A percentile compares a stretch with the other conserved stretches of the same genome.
These are phyloP conservation scores for Leptopilina myrica DNA, from an alignment of 2,888 invertebrate genomes.

Conservation along the genomic window DNA sequence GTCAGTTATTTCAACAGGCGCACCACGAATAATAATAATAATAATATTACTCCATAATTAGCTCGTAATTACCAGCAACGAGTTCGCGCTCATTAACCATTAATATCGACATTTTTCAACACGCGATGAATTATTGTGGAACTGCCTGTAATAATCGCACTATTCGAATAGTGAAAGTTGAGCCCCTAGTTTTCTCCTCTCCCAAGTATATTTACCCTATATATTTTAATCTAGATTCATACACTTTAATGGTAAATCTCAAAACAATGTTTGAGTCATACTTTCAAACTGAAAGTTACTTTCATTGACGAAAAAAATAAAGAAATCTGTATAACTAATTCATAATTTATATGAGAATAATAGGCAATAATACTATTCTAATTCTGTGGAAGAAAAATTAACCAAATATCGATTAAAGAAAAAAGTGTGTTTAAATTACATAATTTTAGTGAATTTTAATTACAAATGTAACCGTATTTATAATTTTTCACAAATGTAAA, in stretches of 20 bases:
- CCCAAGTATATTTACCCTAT: not conserved
- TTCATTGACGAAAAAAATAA: too few species aligned
- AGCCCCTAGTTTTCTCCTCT: not conserved
- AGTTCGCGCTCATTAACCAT: constrained; percentile 22
- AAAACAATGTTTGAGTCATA: too few species aligned
- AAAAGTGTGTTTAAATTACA: too few species aligned
- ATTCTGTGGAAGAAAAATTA: too few species aligned
- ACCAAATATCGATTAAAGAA: too few species aligned
- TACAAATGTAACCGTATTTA: too few species aligned
- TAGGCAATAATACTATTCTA: too few species aligned
- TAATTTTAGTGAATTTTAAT: too few species aligned
- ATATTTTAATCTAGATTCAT: not conserved
- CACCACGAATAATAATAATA: constrained; percentile 24
- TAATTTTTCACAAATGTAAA: too few species aligned
- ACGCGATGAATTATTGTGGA: constrained; percentile 34
- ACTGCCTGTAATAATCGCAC: constrained; percentile 3
- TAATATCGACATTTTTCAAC: constrained; percentile 22
- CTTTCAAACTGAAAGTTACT: too few species aligned
- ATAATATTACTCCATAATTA: constrained; percentile 32
- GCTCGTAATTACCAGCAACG: constrained; percentile 22
- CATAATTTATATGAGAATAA: too few species aligned
- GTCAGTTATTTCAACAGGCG: constrained; percentile 14
- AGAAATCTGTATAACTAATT: too few species aligned
- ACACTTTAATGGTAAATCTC: not conserved
- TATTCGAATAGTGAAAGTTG: constrained; percentile 8